Percentiles rank a stretch among this genome's conserved stretches.
phyloP scores from a whole-genome alignment of 1,140 invertebrate species.

The Ips typographus region DNA sequence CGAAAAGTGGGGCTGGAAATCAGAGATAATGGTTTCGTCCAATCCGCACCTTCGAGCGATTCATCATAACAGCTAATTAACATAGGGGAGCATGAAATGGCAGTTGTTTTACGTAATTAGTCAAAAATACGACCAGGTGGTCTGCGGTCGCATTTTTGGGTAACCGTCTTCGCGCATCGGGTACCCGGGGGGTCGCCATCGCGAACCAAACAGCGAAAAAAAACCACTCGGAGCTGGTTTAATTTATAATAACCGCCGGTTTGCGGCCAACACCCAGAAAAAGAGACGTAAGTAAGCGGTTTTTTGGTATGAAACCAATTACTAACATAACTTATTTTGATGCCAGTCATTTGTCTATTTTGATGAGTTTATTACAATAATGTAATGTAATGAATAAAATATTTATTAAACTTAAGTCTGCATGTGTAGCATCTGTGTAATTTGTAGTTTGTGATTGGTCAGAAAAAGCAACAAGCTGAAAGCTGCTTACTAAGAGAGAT shows the following conservation, averaged over 20 bases:
- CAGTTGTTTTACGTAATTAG: not conserved
- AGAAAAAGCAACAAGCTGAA: too few relatives aligned
- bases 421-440: too few relatives aligned
- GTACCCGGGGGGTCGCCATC: conserved; percentile 19
- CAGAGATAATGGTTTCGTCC: conserved; percentile 1
- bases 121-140: conserved; percentile 7
- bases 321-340: too few relatives aligned
- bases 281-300: not conserved
- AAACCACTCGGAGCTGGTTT: not conserved
- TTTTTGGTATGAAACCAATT: too few relatives aligned
- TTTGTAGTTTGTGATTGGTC: too few relatives aligned
- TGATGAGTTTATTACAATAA: too few relatives aligned
- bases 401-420: too few relatives aligned
- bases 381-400: too few relatives aligned
- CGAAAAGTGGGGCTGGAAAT: not conserved
- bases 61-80: not conserved
- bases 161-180: conserved; percentile 2
- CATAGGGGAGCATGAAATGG: not conserved
- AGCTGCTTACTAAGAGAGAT: too few relatives aligned
- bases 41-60: not conserved
- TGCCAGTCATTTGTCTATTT: too few relatives aligned
- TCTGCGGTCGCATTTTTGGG: conserved; percentile 14
- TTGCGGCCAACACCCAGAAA: conserved; percentile 16
- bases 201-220: conserved; percentile 1
- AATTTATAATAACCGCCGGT: conserved; percentile 14